Base-by-base conservation (phyloP, 2,888 invertebrate species). In the Dicycla oo region DNA sequence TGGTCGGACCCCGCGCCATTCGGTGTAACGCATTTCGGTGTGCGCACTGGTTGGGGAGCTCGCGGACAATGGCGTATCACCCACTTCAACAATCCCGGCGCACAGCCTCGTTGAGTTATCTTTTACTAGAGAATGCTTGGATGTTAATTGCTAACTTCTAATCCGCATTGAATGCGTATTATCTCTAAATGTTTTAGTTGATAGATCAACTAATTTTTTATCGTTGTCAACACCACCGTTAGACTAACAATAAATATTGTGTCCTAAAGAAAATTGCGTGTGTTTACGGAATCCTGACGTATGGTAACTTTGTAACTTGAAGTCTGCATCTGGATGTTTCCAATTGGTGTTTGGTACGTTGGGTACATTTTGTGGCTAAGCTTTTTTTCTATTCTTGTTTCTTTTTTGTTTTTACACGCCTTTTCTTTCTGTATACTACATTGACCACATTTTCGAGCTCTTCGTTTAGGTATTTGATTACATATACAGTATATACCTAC, bases 11-110 rank as follows among this genome's bases (percentile, higher is more conserved):
- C 97, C 7, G 88, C 94, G 20, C 97, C 97, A 10, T 96, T 97
- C 91, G 96, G 96, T 61, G 91, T 97, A 69, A 96, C 96, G 72
- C 96, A 97, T 93, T 96, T 97, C 88, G 97, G 97, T 60, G 95
- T 97, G 74, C 96, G 97, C 74, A 97, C 97, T 20, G 97, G 95
- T 73, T 97, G 97, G 96, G 97, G 97, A 70, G 96, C 97, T 43
- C 94, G 96, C 75, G 97, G 97, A 76, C 93, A 96, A 78, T 97
- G 97, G 97, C 96, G 96, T 84, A 94, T 97, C 86, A 82, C 80
- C 54, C 94, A 95, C 86, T 96, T 91, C 92, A 81, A 85, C 87
- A 84, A 88, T 80, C 84, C 85, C 69, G 90, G 88, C 82, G 81
- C 80, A 20, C 90, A 89, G 79, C 88, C 87, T 81, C 93, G 95